phyloP scores from a whole-genome alignment of 1,140 invertebrate genomes.

The Atta cephalotes region DNA sequence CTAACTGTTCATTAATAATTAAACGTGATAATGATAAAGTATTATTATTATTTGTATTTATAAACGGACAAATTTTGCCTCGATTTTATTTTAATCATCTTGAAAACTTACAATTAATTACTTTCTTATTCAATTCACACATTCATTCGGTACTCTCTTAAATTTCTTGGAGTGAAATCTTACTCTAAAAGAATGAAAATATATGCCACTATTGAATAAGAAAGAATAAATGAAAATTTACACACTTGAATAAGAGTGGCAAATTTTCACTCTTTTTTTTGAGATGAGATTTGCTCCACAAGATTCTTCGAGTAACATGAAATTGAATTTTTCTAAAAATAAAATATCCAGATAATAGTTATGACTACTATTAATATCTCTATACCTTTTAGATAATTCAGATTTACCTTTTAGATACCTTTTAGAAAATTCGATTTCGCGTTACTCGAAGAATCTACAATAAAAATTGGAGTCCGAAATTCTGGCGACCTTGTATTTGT shows the following conservation, averaged over 20 bases:
- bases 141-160: background rate
- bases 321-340: too few relatives aligned
- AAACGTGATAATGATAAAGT: background rate
- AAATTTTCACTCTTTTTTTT: too few relatives aligned
- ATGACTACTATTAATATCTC: too few relatives aligned
- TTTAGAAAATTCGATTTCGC: background rate
- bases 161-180: too few relatives aligned
- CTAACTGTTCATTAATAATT: background rate
- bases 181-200: too few relatives aligned
- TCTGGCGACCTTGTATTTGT: background rate
- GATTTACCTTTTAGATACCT: too few relatives aligned
- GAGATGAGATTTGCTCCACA: too few relatives aligned
- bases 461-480: background rate
- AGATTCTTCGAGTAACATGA: too few relatives aligned
- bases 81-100: slow-evolving; percentile 7
- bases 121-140: background rate
- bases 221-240: too few relatives aligned
- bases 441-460: background rate
- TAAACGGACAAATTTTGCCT: background rate
- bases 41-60: background rate
- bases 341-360: too few relatives aligned
- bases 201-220: too few relatives aligned
- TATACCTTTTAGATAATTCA: background rate
- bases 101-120: background rate
- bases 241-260: too few relatives aligned